Conservation (phyloP, 92 coral and sea anemone genomes). For the Plumapathes pennacea region DNA sequence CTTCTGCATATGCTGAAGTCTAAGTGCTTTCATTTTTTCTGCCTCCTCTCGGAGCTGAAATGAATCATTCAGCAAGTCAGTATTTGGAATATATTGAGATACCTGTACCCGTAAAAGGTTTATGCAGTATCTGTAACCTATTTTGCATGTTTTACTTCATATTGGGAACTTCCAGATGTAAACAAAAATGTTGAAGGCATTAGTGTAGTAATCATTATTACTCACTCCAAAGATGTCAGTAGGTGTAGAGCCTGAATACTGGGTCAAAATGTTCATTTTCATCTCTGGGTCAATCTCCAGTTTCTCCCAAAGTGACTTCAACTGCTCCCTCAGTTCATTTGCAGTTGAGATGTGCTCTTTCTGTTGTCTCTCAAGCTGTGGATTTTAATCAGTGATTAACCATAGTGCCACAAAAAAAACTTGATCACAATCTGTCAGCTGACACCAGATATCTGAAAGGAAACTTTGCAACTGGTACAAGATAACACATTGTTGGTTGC, state of each 20-base stretch:
- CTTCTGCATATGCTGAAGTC: slow-evolving; percentile 85
- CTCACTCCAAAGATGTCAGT: slow-evolving; percentile 73
- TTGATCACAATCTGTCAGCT: not conserved
- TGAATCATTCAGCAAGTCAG: not conserved
- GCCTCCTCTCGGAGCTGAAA: slow-evolving; percentile 76
- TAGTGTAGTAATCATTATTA: not conserved
- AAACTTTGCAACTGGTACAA: not conserved
- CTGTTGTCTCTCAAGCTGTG: slow-evolving; percentile 75
- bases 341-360: slow-evolving; percentile 50
- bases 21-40: slow-evolving; percentile 74
- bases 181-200: too few relatives aligned
- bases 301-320: slow-evolving; percentile 77
- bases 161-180: too few relatives aligned
- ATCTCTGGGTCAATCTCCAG: slow-evolving; percentile 73
- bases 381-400: too few relatives aligned
- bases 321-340: slow-evolving; percentile 59
- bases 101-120: not conserved
- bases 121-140: too few relatives aligned
- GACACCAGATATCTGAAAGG: too few relatives aligned
- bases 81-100: too few relatives aligned
- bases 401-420: not conserved
- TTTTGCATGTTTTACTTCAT: too few relatives aligned
- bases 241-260: slow-evolving; percentile 71
- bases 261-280: slow-evolving; percentile 46
- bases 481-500: not conserved